A percentile compares a stretch with the other conserved stretches of the same genome.
phyloP scores from a whole-genome alignment of 2,888 invertebrate genomes.

The Eustalomyia histrio region DNA sequence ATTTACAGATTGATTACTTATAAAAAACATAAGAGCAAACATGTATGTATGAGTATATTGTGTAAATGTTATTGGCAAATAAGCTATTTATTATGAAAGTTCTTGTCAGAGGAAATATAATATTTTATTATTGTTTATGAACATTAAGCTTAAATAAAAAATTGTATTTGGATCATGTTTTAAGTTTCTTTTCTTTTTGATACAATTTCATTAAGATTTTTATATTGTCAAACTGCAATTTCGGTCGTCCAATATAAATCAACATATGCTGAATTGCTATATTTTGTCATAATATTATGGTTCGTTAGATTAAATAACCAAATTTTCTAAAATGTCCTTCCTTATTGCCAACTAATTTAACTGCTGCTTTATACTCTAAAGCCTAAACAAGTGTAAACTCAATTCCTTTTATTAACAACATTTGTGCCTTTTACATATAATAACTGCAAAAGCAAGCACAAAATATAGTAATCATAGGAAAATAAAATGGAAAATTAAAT shows the following conservation, averaged over 20 bases:
- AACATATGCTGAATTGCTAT: conserved; percentile 11
- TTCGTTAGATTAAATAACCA: conserved; percentile 58
- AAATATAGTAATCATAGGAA: background rate
- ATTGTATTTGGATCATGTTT: too few relatives aligned
- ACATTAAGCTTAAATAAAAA: too few relatives aligned
- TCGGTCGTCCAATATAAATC: background rate
- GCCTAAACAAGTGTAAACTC: conserved; percentile 46
- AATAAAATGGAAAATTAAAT: conserved; percentile 4
- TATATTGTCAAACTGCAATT: background rate
- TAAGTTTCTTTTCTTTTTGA: too few relatives aligned
- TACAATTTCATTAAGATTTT: background rate
- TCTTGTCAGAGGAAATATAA: too few relatives aligned
- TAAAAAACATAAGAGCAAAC: conserved; percentile 8
- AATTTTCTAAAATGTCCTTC: conserved; percentile 27
- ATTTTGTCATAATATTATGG: background rate
- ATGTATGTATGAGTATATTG: background rate
- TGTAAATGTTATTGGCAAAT: too few relatives aligned
- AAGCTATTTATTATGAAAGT: too few relatives aligned
- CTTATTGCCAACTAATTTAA: conserved; percentile 41
- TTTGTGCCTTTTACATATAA: conserved; percentile 2
- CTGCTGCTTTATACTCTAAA: conserved; percentile 12
- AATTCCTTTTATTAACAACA: conserved; percentile 32
- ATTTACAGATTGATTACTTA: conserved; percentile 54
- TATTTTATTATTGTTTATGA: too few relatives aligned
- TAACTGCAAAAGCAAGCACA: conserved; percentile 47